Base-by-base conservation (phyloP, 2,113 vertebrate genomes). In the Myocastor coypus region DNA sequence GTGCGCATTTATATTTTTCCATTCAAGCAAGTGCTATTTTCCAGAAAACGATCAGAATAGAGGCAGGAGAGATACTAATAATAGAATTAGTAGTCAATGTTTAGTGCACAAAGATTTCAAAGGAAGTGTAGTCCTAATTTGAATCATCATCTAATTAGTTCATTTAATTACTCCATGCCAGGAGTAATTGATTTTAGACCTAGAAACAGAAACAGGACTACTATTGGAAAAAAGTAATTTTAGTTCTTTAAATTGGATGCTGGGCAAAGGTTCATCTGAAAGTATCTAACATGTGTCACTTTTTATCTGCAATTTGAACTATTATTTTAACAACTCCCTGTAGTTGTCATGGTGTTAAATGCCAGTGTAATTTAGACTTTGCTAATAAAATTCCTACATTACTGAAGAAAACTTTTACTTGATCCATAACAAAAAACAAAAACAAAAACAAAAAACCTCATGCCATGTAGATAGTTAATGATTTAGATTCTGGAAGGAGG, bases 141-240 rank as follows among this genome's bases (percentile, higher is more conserved):
- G 98, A 98, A 98, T 97, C 97, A 98, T 96, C 97, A 96, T 97
- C 97, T 97, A 98, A 98, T 98, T 99, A 98, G 97, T 95, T 98
- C 84, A 94, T 96, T 98, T 98, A 98, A 98, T 98, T 98, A 98
- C 90, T 98, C 64, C 81, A 40, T 97, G 96, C 83, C 92, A 97
- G 88, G 46, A 95, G 68, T 98, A 98, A 98, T 98, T 98, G 97
- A 97, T 98, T 98, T 98, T 98, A 97, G 96, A 92, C 46, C 59
- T 97, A 87, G 89, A 97, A 98, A 97, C 42, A 94, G 96, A 97
- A 98, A 87, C n/a, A 61, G 59, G 80, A 92, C 68, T 83, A 92
- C 55, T 96, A 82, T 89, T 17, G 69, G 78, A 68, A 46, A 89
- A 19, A 97, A 96, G 64, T 75, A 91, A 95, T 98, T 98, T 98